Base-by-base conservation (phyloP, 30 jellyfish, hydroid and myxozoan species). In the Mastigias papua region DNA sequence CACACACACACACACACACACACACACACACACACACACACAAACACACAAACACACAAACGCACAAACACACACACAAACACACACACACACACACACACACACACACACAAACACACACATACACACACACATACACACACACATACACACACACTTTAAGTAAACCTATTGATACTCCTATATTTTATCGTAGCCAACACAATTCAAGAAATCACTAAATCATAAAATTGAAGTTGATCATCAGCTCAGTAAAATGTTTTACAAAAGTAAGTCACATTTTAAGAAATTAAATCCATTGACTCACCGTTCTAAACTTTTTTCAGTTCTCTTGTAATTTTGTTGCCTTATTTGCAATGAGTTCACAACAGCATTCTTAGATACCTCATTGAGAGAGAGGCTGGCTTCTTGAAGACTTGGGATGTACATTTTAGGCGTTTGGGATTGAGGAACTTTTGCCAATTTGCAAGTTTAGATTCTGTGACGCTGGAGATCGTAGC, bases 151-250 rank as follows among this genome's bases (percentile, higher is more conserved):
- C 8, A 57, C 4, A 19, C 69, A 42, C 54, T 42, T 42, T 15
- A 42, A 42, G 54, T 15, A 4, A 42, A 8, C 7, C 54, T 42
- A 4, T 15, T 4, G 13, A 42, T 42, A 4, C 54, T 42, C 13
- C 54, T 42, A 4, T 42, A 4, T 15, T 42, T 15, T 42, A 8
- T 42, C 13, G 13, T 42, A 92, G 98, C 82, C 93, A 8, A 50
- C 91, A 54, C 63, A 92, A 68, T 78, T 92, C 76, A 79, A 86
- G 22, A 84, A 65, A 15, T 96, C 98, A 0, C 51, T 92, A 29
- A 69, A 49, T 23, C 98, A 92, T 72, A 92, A 92, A 83, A 91
- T 88, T 22, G 98, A 92, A 21, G 95, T 92, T 34, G 98, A 92
- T 73, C 96, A 92, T 69, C 70, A 82, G 25, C 88, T 92, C 48